Base-by-base conservation (phyloP, 1,140 invertebrate species). In the Leptinotarsa undecemlineata region DNA sequence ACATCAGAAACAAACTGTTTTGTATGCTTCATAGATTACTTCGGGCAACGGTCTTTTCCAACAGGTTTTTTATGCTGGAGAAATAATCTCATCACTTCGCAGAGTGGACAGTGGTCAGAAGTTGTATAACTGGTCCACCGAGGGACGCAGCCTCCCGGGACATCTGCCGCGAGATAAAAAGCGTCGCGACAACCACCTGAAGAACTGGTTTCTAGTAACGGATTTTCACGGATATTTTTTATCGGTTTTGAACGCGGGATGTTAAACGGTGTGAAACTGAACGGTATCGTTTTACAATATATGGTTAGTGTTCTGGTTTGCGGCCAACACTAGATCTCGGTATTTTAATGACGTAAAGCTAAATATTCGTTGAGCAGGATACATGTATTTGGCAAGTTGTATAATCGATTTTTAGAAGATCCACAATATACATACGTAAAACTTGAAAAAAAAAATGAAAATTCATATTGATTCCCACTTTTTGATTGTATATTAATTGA, bases 21-120 rank as follows among this genome's bases (percentile, higher is more conserved):
- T 42, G 11, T 42, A 42, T 8, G 33, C 8, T 42, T 42, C 8
- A 42, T 3, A 42, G 33, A 42, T 48, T 60, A 71, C 51, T 60
- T 42, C 47, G n/a, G 14, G 47, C 57, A 80, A 80, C 79, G 79
- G 79, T 73, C 79, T 78, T 75, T 75, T 78, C 71, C 64, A 78
- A 81, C 80, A 48, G 74, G 80, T 81, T 81, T 79, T 79, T 72
- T 19, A 19, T 15, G 57, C 11, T 67, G n/a, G n/a, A 57, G 33
- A 42, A 68, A 68, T 68, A n/a, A 42, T 68, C 66, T 47, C 66
- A n/a, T 68, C n/a, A 42, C 26, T 57, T 69, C 48, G 11, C 70
- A 79, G 48, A 76, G 69, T 82, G 81, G 81, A 82, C 80, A 81
- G 70, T 80, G 81, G 81, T 82, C 81, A 82, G 74, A 76, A 73